phyloP scores from a whole-genome alignment of 2,113 vertebrate species.

The Muntiacus muntjak region DNA sequence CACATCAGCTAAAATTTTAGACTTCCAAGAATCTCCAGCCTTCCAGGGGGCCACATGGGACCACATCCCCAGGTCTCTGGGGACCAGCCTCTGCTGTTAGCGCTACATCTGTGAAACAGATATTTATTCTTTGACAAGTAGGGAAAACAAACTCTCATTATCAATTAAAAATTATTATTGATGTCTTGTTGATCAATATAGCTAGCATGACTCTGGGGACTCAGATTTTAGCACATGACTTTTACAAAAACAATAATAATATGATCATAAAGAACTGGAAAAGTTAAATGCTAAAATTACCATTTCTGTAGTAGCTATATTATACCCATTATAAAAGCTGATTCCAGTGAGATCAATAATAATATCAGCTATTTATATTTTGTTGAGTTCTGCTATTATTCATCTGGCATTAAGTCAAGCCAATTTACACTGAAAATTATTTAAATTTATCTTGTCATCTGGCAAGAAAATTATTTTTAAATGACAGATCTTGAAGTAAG shows the following conservation, averaged over 20 bases:
- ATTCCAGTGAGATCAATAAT: constrained; percentile 63
- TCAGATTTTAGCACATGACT: neutral
- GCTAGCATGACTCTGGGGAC: neutral
- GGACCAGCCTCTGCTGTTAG: neutral
- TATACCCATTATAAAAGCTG: constrained; percentile 39
- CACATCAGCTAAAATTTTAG: neutral
- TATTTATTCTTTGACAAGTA: neutral
- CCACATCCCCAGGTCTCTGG: neutral
- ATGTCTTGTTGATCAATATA: neutral
- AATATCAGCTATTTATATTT: constrained; percentile 61
- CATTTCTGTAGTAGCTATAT: constrained; percentile 46
- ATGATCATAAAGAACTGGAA: constrained; percentile 41
- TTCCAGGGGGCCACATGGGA: neutral
- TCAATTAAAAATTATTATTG: constrained; percentile 22
- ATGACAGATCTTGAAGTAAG: constrained; percentile 11
- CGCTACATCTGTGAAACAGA: neutral
- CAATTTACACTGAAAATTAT: constrained; percentile 51
- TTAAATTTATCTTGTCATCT: constrained; percentile 36
- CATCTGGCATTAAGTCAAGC: constrained; percentile 56
- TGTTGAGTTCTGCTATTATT: constrained; percentile 53
- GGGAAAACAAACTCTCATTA: neutral
- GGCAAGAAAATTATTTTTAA: constrained; percentile 59
- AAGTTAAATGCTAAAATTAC: constrained; percentile 47
- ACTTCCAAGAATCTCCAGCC: neutral
- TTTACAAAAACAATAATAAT: constrained; percentile 33